phyloP scores from a whole-genome alignment of 2,797 vertebrate species.

The Coregonus sp. region DNA sequence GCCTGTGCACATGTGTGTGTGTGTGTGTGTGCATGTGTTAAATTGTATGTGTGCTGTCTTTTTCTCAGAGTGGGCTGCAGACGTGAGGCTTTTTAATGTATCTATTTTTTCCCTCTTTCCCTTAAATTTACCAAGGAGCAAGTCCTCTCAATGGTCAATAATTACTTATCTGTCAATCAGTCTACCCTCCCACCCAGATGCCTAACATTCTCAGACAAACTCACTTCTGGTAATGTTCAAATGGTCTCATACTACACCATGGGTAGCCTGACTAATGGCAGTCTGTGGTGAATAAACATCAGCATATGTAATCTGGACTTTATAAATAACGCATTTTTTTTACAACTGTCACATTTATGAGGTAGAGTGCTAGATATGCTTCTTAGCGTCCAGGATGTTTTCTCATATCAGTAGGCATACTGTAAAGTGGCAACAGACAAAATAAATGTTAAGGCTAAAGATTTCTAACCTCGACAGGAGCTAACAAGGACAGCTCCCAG shows the following conservation, averaged over 20 bases:
- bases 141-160: neutral
- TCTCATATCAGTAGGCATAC: neutral
- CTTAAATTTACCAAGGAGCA: neutral
- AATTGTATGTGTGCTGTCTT: no score
- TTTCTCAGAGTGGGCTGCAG: no score
- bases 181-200: conserved; percentile 30
- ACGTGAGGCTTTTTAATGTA: no score
- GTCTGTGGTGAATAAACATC: neutral
- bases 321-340: neutral
- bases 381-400: neutral
- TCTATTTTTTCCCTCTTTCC: neutral
- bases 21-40: no score
- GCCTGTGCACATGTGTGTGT: no score
- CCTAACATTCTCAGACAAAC: conserved; percentile 49
- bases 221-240: conserved; percentile 4
- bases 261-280: conserved; percentile 38
- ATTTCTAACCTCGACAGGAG: neutral
- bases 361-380: no score
- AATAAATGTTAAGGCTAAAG: neutral
- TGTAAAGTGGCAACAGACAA: neutral
- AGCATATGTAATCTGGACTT: neutral
- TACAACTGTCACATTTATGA: neutral
- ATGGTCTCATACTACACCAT: conserved; percentile 2
- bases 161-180: conserved; percentile 32
- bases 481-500: neutral